Evolutionary conservation across 2,888 invertebrate species (phyloP).

Genomic region (Caenorhabditis panamensis): DNA sequence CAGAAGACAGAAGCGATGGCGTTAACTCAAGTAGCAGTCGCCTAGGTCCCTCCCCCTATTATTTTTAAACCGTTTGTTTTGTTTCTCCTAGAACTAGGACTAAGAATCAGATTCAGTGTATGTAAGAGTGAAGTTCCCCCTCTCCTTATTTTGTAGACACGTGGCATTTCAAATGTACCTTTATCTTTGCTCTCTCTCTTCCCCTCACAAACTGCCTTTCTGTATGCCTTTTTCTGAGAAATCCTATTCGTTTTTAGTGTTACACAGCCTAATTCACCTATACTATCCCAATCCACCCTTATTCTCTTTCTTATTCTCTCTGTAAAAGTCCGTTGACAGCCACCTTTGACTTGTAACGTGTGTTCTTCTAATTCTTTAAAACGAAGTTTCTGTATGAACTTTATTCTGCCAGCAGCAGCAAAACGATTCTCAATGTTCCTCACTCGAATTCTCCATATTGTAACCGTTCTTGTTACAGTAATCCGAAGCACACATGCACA

Average conservation of each 20-base stretch:
- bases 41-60: neutral
- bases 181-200: neutral
- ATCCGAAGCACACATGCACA: conserved; percentile 20
- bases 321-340: conserved; percentile 10
- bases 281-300: neutral
- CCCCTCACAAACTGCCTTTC: conserved; percentile 9
- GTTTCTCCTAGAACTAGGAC: neutral
- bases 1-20: conserved; percentile 66
- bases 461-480: conserved; percentile 46
- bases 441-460: conserved; percentile 37
- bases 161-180: conserved; percentile 47
- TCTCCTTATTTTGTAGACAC: neutral
- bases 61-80: conserved; percentile 3
- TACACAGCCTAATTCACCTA: neutral
- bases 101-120: neutral
- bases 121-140: neutral
- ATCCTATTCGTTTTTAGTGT: conserved; percentile 5
- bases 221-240: conserved; percentile 9
- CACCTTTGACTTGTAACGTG: conserved; percentile 28
- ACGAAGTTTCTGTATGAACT: conserved; percentile 24
- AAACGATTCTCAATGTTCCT: conserved; percentile 28
- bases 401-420: too few species aligned
- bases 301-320: conserved; percentile 2
- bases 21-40: conserved; percentile 7
- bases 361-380: conserved; percentile 9